These are phyloP conservation scores for Phylloscopus trochilus DNA, from an alignment of 2,113 vertebrate genomes.

Conservation along the genomic window DNA sequence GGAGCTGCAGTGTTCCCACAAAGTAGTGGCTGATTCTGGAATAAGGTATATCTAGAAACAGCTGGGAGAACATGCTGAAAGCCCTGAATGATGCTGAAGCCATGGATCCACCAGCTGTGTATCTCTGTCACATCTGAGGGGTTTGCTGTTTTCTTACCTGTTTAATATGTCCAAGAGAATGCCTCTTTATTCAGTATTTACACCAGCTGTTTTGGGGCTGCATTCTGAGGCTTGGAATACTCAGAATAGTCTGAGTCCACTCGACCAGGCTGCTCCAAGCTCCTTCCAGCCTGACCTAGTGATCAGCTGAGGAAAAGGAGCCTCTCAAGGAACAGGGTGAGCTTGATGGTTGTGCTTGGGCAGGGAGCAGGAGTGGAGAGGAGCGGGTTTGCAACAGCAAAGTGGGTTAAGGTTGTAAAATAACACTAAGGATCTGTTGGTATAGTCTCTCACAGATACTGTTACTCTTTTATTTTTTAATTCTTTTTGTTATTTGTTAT, in stretches of 20 bases:
- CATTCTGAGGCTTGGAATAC: neutral
- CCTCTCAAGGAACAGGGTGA: neutral
- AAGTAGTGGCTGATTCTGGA: neutral
- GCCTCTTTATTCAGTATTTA: neutral
- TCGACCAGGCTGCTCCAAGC: neutral
- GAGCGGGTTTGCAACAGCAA: rapidly evolving
- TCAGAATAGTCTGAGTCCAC: no score
- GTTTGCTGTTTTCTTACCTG: neutral
- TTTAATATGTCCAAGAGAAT: neutral
- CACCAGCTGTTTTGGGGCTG: neutral
- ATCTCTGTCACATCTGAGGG: neutral
- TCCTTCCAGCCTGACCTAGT: neutral
- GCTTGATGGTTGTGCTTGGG: neutral
- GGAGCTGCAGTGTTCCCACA: neutral
- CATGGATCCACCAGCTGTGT: neutral
- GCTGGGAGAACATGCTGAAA: neutral
- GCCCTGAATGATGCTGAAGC: neutral
- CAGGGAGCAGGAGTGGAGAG: neutral
- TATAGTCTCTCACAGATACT: neutral
- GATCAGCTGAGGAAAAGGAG: neutral
- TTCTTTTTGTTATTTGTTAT: neutral
- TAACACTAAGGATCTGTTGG: neutral
- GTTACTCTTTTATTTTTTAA: neutral
- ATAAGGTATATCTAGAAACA: neutral
- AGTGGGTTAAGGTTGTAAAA: neutral